Evolutionary conservation across 2,113 vertebrate genomes (phyloP), one percentile per base, ranked within the genome.

Genomic region (Hassar affinis): DNA sequence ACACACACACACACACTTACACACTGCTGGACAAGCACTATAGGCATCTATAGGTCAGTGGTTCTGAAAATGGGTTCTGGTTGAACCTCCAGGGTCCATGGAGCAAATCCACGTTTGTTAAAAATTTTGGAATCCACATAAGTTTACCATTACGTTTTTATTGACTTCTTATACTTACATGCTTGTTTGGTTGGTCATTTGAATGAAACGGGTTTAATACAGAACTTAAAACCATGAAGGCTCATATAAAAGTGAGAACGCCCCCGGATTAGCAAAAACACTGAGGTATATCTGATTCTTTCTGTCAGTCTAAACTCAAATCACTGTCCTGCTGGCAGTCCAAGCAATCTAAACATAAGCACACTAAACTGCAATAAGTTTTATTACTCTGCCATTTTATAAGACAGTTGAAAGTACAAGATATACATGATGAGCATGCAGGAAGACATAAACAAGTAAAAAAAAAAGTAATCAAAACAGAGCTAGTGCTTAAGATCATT

Each of bases 331-430:
- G 72, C 69, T 59, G 62, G 51, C 51, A 71, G 79, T 77, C 59
- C 75, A 71, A 71, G 69, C 66, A 79, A 12, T 78, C 66, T 54
- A 79, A 81, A 82, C 52, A 78, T 82, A 62, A 12, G 4, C 15
- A 51, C 56, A 72, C 42, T n/a, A 25, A 47, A 72, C 22, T 47
- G 66, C 66, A 56, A 57, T 77, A 51, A 11, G 1, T 33, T 47
- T 79, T 79, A 64, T 79, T 64, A 47, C 45, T n/a, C 54, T 10
- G 25, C 11, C 35, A 59, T 42, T 79, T 51, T 51, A 11, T 22
- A 18, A 17, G 45, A 45, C 38, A 79, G 15, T 7, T 25, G 6
- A 66, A 61, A 71, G 45, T 30, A 51, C n/a, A 51, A 76, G 6
- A 35, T 2, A 18, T 56, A n/a, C 6, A 38, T 27, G 22, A 81